A percentile compares a stretch with the other conserved stretches of the same genome.
Evolutionary conservation across 2,113 vertebrate genomes (phyloP).

Genomic region (Todiramphus saurophagus): DNA sequence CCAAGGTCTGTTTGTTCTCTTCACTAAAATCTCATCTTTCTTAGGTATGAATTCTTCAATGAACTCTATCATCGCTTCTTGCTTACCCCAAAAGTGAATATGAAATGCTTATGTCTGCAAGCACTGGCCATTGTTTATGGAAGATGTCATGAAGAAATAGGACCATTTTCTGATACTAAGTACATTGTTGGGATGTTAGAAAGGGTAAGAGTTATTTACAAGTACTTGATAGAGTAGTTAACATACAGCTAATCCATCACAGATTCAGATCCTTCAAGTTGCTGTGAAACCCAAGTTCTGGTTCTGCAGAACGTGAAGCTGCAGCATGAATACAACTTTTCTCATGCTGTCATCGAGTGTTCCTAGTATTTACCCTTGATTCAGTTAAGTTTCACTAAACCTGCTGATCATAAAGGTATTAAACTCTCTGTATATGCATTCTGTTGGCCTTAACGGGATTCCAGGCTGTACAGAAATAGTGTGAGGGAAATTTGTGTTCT

Average conservation of each 20-base stretch:
- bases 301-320: neutral
- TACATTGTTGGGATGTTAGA: conserved; percentile 98
- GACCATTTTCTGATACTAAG: conserved; percentile 93
- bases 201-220: conserved; percentile 79
- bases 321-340: neutral
- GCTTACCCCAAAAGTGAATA: conserved; percentile 96
- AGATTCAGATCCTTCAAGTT: neutral
- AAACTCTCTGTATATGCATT: neutral
- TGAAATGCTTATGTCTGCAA: conserved; percentile 99
- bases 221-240: neutral
- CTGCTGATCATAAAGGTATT: neutral
- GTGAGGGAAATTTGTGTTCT: neutral
- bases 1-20: neutral
- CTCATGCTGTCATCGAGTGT: neutral
- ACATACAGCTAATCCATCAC: neutral
- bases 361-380: neutral
- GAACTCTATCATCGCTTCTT: conserved; percentile 98
- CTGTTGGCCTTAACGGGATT: neutral
- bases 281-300: neutral
- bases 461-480: neutral
- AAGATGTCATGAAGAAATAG: conserved; percentile 95
- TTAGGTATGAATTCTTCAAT: conserved; percentile 98
- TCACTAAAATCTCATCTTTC: neutral
- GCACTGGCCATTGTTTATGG: conserved; percentile 96
- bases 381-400: neutral